Evolutionary conservation across 2,113 vertebrate species (phyloP).

Genomic region (Zosterops lateralis): DNA sequence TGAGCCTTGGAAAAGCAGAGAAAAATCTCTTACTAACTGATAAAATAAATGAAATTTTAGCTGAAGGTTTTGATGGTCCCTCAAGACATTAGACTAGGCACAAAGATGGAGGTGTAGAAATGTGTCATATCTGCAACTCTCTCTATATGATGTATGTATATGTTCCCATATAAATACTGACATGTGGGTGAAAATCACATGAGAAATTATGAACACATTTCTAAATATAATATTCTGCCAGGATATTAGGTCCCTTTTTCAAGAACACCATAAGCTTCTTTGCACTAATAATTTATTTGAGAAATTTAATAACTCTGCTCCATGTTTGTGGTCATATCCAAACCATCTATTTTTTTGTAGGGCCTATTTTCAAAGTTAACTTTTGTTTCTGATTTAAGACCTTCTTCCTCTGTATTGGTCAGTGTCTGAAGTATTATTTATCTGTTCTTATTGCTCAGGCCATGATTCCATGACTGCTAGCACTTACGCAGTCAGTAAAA

Average conservation of each 20-base stretch:
- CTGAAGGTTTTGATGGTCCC: not conserved
- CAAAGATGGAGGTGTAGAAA: not conserved
- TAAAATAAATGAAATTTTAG: conserved; percentile 30
- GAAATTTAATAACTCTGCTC: not conserved
- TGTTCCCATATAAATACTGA: not conserved
- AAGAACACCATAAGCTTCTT: not conserved
- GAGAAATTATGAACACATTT: not conserved
- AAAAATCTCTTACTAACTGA: conserved; percentile 27
- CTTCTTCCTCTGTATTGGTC: not conserved
- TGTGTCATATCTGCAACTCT: not conserved
- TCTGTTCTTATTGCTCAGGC: not conserved
- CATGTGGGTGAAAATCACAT: not conserved
- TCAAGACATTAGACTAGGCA: not conserved
- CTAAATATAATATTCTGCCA: not conserved
- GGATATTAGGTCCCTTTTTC: not conserved
- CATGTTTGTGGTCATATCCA: not conserved
- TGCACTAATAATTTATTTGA: not conserved
- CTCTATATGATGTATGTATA: not conserved
- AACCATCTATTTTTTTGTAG: not conserved
- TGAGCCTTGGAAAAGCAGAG: conserved; percentile 14
- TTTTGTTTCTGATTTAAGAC: not conserved
- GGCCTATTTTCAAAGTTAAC: not conserved
- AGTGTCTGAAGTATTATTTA: not conserved
- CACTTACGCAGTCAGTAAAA: not conserved
- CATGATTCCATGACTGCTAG: not conserved